Evolutionary conservation across 2,113 vertebrate species (phyloP).

Genomic region (Pollachius pollachius): DNA sequence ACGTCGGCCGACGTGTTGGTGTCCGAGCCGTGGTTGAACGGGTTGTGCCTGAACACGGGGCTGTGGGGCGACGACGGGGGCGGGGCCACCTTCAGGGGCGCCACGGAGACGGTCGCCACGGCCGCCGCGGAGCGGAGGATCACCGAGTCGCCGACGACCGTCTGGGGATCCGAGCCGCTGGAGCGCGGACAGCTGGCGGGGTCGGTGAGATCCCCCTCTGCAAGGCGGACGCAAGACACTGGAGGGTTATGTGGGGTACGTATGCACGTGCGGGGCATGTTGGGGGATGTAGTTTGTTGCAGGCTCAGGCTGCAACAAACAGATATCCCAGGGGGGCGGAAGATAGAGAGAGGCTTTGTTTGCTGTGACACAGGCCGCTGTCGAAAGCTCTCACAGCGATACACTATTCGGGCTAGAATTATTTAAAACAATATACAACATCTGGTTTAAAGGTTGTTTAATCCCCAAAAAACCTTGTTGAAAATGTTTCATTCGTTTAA

Average conservation of each 20-base stretch:
- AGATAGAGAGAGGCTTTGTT: constrained; percentile 32
- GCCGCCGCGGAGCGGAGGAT: constrained; percentile 26
- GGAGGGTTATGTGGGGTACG: background rate
- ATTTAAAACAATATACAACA: no score
- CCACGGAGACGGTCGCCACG: background rate
- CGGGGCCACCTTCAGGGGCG: constrained; percentile 32
- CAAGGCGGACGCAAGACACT: constrained; percentile 16
- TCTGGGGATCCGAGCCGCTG: constrained; percentile 77
- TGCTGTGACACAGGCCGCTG: constrained; percentile 41
- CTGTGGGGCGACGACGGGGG: constrained; percentile 60
- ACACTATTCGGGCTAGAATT: background rate
- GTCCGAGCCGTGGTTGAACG: constrained; percentile 85
- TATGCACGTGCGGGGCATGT: constrained; percentile 25
- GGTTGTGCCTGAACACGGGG: constrained; percentile 86
- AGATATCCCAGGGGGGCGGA: constrained; percentile 26
- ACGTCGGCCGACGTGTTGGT: constrained; percentile 79
- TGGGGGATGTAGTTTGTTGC: constrained; percentile 22
- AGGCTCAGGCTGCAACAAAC: background rate
- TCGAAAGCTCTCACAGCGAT: constrained; percentile 31
- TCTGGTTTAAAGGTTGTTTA: no score
- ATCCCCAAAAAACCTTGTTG: no score
- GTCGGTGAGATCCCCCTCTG: constrained; percentile 93
- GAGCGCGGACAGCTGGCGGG: constrained; percentile 85
- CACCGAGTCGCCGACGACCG: constrained; percentile 68
- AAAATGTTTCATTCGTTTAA: no score